These are phyloP conservation scores for Erebia epiphron DNA, from an alignment of 2,888 invertebrate species.

Conservation along the genomic window DNA sequence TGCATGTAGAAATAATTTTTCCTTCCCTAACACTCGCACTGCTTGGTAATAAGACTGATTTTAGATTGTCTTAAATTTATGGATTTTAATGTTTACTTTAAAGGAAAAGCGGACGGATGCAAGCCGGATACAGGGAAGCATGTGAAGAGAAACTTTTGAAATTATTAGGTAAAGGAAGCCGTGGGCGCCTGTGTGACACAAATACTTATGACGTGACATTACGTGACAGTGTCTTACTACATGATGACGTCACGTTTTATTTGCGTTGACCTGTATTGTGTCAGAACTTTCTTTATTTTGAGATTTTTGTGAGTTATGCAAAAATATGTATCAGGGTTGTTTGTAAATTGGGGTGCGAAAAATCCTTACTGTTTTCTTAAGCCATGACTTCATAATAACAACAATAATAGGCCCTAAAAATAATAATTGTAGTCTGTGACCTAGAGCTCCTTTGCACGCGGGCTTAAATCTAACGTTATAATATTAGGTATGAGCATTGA, in stretches of 20 bases:
- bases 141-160: conserved; percentile 72
- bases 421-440: no score
- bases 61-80: conserved; percentile 38
- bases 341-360: neutral
- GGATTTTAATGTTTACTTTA: conserved; percentile 52
- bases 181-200: conserved; percentile 61
- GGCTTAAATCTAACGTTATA: no score
- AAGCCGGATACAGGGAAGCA: conserved; percentile 74
- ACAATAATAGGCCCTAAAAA: no score
- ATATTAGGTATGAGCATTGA: no score
- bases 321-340: neutral
- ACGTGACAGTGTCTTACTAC: conserved; percentile 25
- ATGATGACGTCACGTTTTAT: neutral
- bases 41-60: conserved; percentile 48
- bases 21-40: conserved; percentile 37
- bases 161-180: conserved; percentile 70
- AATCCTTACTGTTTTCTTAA: neutral
- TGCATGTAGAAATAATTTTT: conserved; percentile 1
- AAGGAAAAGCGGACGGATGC: conserved; percentile 73
- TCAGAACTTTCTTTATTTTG: conserved; percentile 5
- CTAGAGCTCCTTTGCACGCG: no score
- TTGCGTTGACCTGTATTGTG: neutral
- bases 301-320: neutral
- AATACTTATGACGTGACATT: conserved; percentile 55
- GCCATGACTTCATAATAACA: no score